Evolutionary conservation across 2,113 vertebrate genomes (phyloP).

Genomic region (Psophia crepitans): DNA sequence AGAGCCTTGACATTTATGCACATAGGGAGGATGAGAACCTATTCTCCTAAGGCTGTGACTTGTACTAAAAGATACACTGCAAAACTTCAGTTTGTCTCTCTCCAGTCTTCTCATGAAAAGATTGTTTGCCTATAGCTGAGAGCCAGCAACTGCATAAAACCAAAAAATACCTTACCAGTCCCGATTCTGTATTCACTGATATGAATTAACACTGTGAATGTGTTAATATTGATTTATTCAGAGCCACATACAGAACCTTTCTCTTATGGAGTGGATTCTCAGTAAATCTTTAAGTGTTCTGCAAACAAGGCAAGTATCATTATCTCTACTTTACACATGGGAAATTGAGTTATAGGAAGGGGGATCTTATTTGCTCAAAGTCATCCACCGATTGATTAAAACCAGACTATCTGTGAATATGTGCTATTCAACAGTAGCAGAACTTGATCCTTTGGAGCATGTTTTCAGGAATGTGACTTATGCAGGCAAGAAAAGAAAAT

Average conservation of each 20-base stretch:
- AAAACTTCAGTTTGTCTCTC: background rate
- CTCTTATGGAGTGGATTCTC: background rate
- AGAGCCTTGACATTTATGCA: background rate
- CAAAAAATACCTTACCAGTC: background rate
- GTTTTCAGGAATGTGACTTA: background rate
- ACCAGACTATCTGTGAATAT: background rate
- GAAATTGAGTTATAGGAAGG: background rate
- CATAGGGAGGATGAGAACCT: background rate
- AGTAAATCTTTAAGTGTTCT: background rate
- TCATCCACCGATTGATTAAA: background rate
- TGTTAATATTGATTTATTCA: background rate
- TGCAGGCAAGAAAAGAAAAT: background rate
- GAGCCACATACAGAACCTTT: background rate
- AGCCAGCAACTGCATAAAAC: background rate
- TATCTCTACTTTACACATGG: background rate
- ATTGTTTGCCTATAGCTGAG: background rate
- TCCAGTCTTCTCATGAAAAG: background rate
- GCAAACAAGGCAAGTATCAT: background rate
- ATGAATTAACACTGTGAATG: no score
- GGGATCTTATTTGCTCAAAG: conserved; percentile 8
- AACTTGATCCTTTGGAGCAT: background rate
- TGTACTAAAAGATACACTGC: fast-evolving
- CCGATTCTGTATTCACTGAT: background rate
- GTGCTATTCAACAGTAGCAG: background rate
- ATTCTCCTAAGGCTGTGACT: background rate